These are phyloP conservation scores for Protosalanx chinensis DNA, from an alignment of 2,797 vertebrate genomes.

Conservation along the genomic window DNA sequence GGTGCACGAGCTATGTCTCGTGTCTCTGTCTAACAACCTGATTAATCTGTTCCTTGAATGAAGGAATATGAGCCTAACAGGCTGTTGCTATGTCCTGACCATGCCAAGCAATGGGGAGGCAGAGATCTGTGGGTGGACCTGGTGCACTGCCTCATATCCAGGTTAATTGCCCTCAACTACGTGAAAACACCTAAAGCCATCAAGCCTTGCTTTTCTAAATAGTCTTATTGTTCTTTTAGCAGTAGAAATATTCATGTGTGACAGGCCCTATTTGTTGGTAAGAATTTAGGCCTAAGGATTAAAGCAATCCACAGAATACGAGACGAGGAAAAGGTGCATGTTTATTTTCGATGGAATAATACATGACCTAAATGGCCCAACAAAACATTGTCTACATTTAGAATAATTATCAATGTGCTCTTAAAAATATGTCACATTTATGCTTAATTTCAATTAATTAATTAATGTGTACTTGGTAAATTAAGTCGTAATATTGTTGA, in stretches of 20 bases:
- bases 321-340: background rate
- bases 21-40: constrained; percentile 14
- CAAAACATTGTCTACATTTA: background rate
- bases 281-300: background rate
- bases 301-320: background rate
- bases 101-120: constrained; percentile 21
- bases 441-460: background rate
- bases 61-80: constrained; percentile 22
- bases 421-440: constrained; percentile 2
- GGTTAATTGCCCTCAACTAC: constrained; percentile 34
- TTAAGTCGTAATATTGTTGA: constrained; percentile 26
- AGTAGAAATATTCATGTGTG: background rate
- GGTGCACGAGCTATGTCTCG: background rate
- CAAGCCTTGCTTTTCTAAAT: constrained; percentile 15
- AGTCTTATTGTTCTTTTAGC: background rate
- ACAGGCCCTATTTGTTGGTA: background rate
- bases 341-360: background rate
- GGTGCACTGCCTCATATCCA: constrained; percentile 27
- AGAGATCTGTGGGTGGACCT: constrained; percentile 9
- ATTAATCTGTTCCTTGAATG: constrained; percentile 6
- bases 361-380: background rate
- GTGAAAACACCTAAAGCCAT: constrained; percentile 12
- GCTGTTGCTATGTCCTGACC: constrained; percentile 61
- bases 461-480: background rate
- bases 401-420: background rate